phyloP scores from a whole-genome alignment of 2,888 invertebrate genomes.

The Drosophila pegasa region DNA sequence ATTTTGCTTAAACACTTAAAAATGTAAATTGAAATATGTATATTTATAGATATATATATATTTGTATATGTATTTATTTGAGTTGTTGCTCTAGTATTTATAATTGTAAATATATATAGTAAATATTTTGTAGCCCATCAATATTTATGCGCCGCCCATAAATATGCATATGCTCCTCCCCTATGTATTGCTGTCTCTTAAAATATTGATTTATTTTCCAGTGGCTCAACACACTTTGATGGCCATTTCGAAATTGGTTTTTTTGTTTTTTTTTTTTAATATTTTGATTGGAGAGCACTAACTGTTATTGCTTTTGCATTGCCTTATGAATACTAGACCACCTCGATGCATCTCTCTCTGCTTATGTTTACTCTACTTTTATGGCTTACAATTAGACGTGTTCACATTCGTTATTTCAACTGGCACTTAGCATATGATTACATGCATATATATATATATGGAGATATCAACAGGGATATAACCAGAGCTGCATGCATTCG shows the following conservation, averaged over 20 bases:
- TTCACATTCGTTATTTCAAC: conserved; percentile 39
- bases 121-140: conserved; percentile 57
- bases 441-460: conserved; percentile 1
- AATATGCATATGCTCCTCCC: conserved; percentile 41
- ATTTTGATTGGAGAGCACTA: conserved; percentile 16
- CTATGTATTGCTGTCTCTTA: conserved; percentile 29
- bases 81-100: conserved; percentile 42
- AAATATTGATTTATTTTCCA: conserved; percentile 31
- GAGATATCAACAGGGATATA: conserved; percentile 5
- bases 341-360: conserved; percentile 29
- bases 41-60: conserved; percentile 22
- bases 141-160: conserved; percentile 65
- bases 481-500: background rate
- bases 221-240: conserved; percentile 50
- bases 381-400: conserved; percentile 6
- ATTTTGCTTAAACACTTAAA: conserved; percentile 74
- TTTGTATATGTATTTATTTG: conserved; percentile 25
- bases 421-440: conserved; percentile 31
- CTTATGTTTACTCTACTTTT: conserved; percentile 23
- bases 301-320: conserved; percentile 27
- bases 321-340: conserved; percentile 21
- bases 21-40: conserved; percentile 66
- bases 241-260: conserved; percentile 45
- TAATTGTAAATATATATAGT: conserved; percentile 50
- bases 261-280: conserved; percentile 22